These are phyloP conservation scores for Drosophila paracracens DNA, from an alignment of 2,888 invertebrate species.

Conservation along the genomic window DNA sequence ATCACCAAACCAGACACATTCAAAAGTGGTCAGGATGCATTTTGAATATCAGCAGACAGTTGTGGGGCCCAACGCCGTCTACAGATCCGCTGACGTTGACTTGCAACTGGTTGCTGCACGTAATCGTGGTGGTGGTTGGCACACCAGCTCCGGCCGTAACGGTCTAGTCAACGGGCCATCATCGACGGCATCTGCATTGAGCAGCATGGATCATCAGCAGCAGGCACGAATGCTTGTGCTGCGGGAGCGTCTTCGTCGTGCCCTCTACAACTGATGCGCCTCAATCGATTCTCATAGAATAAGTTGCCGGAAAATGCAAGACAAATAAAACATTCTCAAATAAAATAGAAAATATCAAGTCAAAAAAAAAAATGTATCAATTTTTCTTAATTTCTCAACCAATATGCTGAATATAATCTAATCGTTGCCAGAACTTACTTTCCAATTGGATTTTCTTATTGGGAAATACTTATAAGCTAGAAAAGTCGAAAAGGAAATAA, in stretches of 20 bases:
- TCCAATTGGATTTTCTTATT: not conserved
- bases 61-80: not conserved
- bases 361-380: not conserved
- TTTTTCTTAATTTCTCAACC: not conserved
- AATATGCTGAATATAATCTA: not conserved
- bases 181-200: slow-evolving; percentile 17
- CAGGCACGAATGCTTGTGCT: slow-evolving; percentile 57
- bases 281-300: not conserved
- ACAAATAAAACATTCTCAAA: not conserved
- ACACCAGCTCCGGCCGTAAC: slow-evolving; percentile 9
- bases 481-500: not conserved
- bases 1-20: too few species aligned
- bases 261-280: slow-evolving; percentile 42
- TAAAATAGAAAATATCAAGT: not conserved
- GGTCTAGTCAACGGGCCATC: slow-evolving; percentile 22
- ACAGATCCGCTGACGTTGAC: slow-evolving; percentile 8
- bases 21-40: slow-evolving; percentile 6
- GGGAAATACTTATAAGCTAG: not conserved
- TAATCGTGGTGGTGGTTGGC: slow-evolving; percentile 50
- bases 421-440: not conserved
- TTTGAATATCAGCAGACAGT: slow-evolving; percentile 37
- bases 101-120: slow-evolving; percentile 23
- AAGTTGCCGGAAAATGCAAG: not conserved
- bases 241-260: slow-evolving; percentile 59
- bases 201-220: slow-evolving; percentile 47